Conservation (phyloP, 2,888 invertebrate species). For the Agriotes lineatus region DNA sequence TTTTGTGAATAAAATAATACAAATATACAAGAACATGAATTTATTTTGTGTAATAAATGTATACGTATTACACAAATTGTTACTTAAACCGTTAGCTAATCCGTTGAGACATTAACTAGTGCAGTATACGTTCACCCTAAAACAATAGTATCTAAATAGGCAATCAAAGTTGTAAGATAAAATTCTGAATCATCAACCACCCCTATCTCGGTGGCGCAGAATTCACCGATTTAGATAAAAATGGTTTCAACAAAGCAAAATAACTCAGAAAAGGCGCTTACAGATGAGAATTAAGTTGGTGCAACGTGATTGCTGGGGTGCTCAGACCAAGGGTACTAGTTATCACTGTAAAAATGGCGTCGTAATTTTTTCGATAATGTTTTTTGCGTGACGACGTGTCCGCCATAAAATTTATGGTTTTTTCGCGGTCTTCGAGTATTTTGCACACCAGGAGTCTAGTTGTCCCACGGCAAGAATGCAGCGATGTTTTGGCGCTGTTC, state of each 20-base stretch:
- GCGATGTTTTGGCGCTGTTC: conserved; percentile 28
- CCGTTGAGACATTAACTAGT: too few species aligned
- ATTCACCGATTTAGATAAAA: conserved; percentile 23
- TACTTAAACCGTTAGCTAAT: too few species aligned
- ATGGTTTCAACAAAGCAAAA: conserved; percentile 17
- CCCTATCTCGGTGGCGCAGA: conserved; percentile 1
- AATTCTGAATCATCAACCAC: conserved; percentile 12
- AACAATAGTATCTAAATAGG: not conserved
- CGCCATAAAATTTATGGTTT: conserved; percentile 56
- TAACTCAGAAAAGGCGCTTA: conserved; percentile 21
- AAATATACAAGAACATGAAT: too few species aligned
- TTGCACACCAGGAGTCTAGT: conserved; percentile 48
- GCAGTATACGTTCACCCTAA: too few species aligned
- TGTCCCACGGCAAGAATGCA: conserved; percentile 38
- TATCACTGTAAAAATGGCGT: conserved; percentile 56
- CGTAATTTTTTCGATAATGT: conserved; percentile 57
- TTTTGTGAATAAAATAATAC: too few species aligned
- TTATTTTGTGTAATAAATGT: too few species aligned
- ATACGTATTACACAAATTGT: too few species aligned
- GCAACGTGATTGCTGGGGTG: conserved; percentile 14
- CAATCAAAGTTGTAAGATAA: conserved; percentile 10
- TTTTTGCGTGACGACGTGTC: conserved; percentile 55
- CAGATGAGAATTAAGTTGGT: conserved; percentile 17
- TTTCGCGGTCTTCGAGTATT: conserved; percentile 50
- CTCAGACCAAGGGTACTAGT: conserved; percentile 39